phyloP scores from a whole-genome alignment of 2,888 invertebrate genomes.

The Caenorhabditis virilis region DNA sequence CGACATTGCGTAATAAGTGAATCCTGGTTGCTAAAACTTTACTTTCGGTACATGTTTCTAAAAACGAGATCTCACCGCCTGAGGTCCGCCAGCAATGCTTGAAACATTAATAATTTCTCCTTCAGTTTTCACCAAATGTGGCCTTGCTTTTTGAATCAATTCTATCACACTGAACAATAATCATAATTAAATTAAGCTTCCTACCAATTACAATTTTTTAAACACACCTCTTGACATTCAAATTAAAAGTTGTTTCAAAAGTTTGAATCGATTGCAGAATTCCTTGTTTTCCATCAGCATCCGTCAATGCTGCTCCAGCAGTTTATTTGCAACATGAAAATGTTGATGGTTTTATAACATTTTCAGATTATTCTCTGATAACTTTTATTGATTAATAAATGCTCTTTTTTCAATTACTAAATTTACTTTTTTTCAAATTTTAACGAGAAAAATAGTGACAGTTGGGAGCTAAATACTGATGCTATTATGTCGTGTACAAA shows the following conservation, averaged over 20 bases:
- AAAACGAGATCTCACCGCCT: slow-evolving; percentile 12
- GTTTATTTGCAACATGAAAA: no score
- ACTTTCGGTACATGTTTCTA: background rate
- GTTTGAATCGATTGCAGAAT: background rate
- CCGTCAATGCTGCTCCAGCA: background rate
- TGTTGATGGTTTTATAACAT: no score
- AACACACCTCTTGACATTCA: slow-evolving; percentile 1
- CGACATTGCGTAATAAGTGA: slow-evolving; percentile 14
- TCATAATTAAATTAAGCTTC: no score
- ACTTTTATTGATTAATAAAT: no score
- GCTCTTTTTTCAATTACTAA: no score
- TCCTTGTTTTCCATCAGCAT: background rate
- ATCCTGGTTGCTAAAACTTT: slow-evolving; percentile 9
- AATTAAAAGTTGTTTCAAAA: background rate
- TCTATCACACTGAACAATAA: no score
- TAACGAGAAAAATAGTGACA: no score
- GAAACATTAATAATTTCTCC: slow-evolving; percentile 34
- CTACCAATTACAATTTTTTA: no score
- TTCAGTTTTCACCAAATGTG: slow-evolving; percentile 16
- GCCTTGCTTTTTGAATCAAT: slow-evolving; percentile 23
- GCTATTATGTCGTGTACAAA: no score
- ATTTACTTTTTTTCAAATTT: no score
- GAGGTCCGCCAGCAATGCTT: slow-evolving; percentile 29
- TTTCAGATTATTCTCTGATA: no score
- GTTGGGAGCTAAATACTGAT: no score